Base-by-base conservation (phyloP, 2,888 invertebrate species). In the Agrotis exclamationis region DNA sequence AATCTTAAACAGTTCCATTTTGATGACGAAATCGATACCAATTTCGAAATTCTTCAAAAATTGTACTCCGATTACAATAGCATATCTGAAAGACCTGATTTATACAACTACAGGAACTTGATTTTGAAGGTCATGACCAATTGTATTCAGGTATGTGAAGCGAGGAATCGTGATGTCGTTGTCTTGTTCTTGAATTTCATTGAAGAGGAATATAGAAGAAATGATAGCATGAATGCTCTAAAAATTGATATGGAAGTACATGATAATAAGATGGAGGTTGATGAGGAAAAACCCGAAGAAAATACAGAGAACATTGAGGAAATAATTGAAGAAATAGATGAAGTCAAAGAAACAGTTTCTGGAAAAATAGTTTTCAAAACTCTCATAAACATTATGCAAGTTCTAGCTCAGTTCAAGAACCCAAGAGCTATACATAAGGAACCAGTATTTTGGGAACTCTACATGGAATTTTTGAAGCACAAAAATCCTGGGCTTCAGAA, bases 401-500 rank as follows among this genome's bases (percentile, higher is more conserved):
- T 99, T 13, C 97, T 99, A 89, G 96, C 98, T 0, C 97, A 98
- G 85, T 97, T 99, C 84, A 97, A 97, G 76, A 98, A 98, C 88
- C 99, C 99, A 0, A 97, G 97, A 89, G 97, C 98, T 2, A 94
- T 99, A 76, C 97, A 97, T 87, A 97, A 97, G 79, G 98, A 98
- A 90, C 94, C 97, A 0, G 97, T 98, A 80, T 96, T 99, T 74
- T 97, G 97, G 88, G 97, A 97, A 73, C 96, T 98, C n/a, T 98
- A 97, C 87, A 96, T 97, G 89, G 98, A 99, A 89, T 97, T 99
- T 64, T 91, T 99, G 13, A 97, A 97, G 59, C 97, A 98, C 75
- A 97, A 97, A 86, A 98, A 98, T 92, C 93, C 97, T 0, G 97
- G 97, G 0, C 96, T 99, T 9, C 99, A 99, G 92, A 98, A 98